phyloP scores from a whole-genome alignment of 2,888 invertebrate genomes.

The Anodontia alba region DNA sequence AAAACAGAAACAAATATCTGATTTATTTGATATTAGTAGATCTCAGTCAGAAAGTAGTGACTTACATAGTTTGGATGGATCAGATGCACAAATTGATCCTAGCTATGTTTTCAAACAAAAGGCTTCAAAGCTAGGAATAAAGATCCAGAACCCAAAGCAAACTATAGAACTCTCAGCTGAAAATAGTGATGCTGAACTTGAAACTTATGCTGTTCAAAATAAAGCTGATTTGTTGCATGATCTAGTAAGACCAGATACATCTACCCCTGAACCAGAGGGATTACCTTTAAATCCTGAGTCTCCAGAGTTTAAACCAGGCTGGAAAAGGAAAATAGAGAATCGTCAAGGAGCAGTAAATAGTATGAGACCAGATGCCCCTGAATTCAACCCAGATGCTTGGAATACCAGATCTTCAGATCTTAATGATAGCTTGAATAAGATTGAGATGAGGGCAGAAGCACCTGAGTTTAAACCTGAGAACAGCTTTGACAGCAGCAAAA shows the following conservation, averaged over 20 bases:
- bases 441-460: constrained; percentile 26
- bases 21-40: not conserved
- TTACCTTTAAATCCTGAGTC: constrained; percentile 21
- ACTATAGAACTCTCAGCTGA: constrained; percentile 30
- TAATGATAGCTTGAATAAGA: constrained; percentile 7
- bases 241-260: constrained; percentile 3
- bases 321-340: constrained; percentile 1
- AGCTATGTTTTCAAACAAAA: constrained; percentile 45
- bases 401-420: constrained; percentile 26
- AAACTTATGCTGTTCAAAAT: not conserved
- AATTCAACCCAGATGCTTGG: constrained; percentile 29
- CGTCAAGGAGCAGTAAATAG: constrained; percentile 17
- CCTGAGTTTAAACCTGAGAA: constrained; percentile 28
- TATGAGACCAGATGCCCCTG: constrained; percentile 31
- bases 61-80: not conserved
- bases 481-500: not conserved
- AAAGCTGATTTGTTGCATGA: not conserved
- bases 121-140: constrained; percentile 42
- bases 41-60: constrained; percentile 13
- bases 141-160: constrained; percentile 38
- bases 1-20: not conserved
- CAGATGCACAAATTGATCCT: constrained; percentile 42
- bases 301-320: constrained; percentile 29
- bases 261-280: constrained; percentile 29
- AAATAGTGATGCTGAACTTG: constrained; percentile 42